Conservation (phyloP, 2,113 vertebrate species). For the Mohoua ochrocephala region DNA sequence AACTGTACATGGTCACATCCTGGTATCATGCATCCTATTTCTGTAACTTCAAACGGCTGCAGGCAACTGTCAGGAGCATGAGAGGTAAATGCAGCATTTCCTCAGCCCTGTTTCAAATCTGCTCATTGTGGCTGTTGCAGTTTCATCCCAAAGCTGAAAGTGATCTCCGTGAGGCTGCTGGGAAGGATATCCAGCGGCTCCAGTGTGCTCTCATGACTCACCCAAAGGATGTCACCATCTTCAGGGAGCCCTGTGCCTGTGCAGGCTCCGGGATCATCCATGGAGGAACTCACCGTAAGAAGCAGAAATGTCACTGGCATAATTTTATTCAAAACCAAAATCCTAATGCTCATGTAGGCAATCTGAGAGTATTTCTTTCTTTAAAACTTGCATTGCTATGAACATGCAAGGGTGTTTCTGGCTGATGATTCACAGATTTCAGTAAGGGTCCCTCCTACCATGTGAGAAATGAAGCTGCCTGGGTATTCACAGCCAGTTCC, state of each 20-base stretch:
- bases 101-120: background rate
- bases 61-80: background rate
- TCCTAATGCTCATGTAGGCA: background rate
- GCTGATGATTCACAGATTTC: background rate
- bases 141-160: background rate
- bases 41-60: background rate
- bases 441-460: background rate
- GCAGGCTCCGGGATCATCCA: background rate
- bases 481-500: background rate
- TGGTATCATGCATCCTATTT: rapidly evolving
- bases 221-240: background rate
- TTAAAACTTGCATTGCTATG: background rate
- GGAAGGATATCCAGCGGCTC: background rate
- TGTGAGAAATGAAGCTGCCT: background rate
- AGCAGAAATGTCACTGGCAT: background rate
- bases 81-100: background rate
- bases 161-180: background rate
- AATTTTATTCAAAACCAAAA: background rate
- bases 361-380: background rate
- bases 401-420: background rate
- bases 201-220: background rate
- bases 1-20: background rate
- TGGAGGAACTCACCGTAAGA: rapidly evolving
- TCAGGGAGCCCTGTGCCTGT: background rate
- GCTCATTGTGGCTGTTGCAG: rapidly evolving